phyloP scores from a whole-genome alignment of 2,113 vertebrate species.

The Heterotis niloticus region DNA sequence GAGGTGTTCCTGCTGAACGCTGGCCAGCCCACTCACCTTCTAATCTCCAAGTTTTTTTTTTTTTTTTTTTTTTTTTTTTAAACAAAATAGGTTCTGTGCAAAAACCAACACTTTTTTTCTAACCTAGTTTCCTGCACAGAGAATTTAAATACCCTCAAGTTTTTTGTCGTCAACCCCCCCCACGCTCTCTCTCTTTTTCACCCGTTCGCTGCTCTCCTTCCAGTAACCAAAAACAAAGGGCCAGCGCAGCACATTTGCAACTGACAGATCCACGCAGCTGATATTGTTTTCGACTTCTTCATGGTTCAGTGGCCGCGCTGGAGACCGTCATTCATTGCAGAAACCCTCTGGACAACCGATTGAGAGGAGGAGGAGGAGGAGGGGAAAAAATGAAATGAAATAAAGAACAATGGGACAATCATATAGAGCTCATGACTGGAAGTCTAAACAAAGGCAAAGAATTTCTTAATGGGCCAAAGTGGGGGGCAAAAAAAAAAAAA shows the following conservation, averaged over 20 bases:
- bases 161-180: conserved; percentile 21
- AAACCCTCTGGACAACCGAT: conserved; percentile 53
- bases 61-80: too few relatives aligned
- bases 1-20: conserved; percentile 49
- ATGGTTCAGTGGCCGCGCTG: conserved; percentile 63
- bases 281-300: conserved; percentile 75
- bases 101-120: conserved; percentile 51
- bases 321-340: conserved; percentile 59
- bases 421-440: conserved; percentile 47
- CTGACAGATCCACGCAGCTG: conserved; percentile 70
- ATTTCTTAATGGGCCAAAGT: conserved; percentile 38
- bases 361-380: conserved; percentile 26
- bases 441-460: conserved; percentile 40
- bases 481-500: too few relatives aligned
- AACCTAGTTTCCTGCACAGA: conserved; percentile 49
- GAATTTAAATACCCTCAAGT: conserved; percentile 49
- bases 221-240: conserved; percentile 66
- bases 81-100: conserved; percentile 40
- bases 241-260: conserved; percentile 64
- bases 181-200: conserved; percentile 22
- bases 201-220: conserved; percentile 40
- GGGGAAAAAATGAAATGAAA: conserved; percentile 39
- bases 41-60: conserved; percentile 43
- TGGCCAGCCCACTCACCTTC: conserved; percentile 46
- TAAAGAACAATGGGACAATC: conserved; percentile 57